phyloP scores from a whole-genome alignment of 2,888 invertebrate genomes.

The Lithophane socia region DNA sequence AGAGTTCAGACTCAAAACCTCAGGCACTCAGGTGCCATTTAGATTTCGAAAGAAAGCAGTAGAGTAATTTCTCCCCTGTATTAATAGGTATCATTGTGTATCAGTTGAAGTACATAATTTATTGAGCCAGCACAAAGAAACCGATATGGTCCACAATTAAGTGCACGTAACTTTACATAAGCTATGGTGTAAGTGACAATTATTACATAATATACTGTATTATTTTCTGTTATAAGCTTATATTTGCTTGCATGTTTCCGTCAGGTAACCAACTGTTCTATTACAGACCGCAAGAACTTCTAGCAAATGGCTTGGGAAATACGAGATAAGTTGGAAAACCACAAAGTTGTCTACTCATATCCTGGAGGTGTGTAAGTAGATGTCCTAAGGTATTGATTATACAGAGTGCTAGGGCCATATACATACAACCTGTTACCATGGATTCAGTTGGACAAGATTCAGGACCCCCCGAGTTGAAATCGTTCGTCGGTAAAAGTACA shows the following conservation, averaged over 20 bases:
- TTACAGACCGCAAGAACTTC: constrained; percentile 2
- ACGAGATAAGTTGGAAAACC: constrained; percentile 4
- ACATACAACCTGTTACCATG: too few species aligned
- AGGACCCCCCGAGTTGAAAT: too few species aligned
- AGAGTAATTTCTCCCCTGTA: neutral
- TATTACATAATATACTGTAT: constrained; percentile 19
- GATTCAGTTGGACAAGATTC: too few species aligned
- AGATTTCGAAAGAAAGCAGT: neutral
- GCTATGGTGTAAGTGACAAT: constrained; percentile 4
- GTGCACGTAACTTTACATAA: constrained; percentile 14
- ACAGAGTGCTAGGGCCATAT: neutral
- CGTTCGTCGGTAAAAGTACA: too few species aligned
- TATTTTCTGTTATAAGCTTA: neutral
- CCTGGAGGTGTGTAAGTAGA: neutral
- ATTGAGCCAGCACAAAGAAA: neutral
- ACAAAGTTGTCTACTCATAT: neutral
- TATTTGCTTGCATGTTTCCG: constrained; percentile 23
- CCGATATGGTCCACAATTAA: constrained; percentile 6
- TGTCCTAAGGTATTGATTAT: neutral
- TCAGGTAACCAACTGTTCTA: neutral
- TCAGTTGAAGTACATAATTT: neutral
- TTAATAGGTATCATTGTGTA: neutral
- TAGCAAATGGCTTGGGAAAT: constrained; percentile 21
- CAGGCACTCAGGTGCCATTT: too few species aligned
- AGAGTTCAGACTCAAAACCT: too few species aligned